Evolutionary conservation across 2,888 invertebrate genomes (phyloP).

Genomic region (Brachypalpus laphriformis): DNA sequence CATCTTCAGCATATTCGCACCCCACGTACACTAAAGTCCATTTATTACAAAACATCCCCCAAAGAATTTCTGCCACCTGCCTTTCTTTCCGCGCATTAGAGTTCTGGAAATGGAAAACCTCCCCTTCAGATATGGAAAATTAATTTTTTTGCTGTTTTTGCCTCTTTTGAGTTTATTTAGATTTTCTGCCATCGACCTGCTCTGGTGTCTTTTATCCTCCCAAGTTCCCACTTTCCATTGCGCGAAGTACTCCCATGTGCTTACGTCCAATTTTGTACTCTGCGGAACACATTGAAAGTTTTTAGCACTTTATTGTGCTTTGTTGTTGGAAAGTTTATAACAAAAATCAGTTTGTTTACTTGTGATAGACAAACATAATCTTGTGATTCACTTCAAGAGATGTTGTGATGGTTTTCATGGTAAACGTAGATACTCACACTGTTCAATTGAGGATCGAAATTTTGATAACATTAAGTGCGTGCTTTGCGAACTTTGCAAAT

Average conservation of each 20-base stretch:
- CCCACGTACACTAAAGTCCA: slow-evolving; percentile 51
- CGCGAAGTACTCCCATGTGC: slow-evolving; percentile 39
- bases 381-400: neutral
- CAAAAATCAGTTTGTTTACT: slow-evolving; percentile 28
- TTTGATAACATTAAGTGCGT: neutral
- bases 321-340: slow-evolving; percentile 1
- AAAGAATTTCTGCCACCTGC: slow-evolving; percentile 57
- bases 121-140: slow-evolving; percentile 67
- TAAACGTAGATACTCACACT: neutral
- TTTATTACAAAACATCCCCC: slow-evolving; percentile 61
- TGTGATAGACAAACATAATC: no score
- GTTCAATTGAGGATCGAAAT: neutral
- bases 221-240: slow-evolving; percentile 14
- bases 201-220: slow-evolving; percentile 1
- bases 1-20: slow-evolving; percentile 32
- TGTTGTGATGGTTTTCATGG: neutral
- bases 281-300: slow-evolving; percentile 33
- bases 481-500: neutral
- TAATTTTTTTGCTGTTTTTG: slow-evolving; percentile 54
- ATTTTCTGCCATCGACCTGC: slow-evolving; percentile 36
- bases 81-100: slow-evolving; percentile 26
- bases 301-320: neutral
- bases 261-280: slow-evolving; percentile 43
- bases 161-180: slow-evolving; percentile 38
- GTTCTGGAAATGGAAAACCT: slow-evolving; percentile 44